Percentiles rank a stretch among this genome's conserved stretches.
Conservation (phyloP, 2,888 invertebrate species). For the Drosophila hamatofila region DNA sequence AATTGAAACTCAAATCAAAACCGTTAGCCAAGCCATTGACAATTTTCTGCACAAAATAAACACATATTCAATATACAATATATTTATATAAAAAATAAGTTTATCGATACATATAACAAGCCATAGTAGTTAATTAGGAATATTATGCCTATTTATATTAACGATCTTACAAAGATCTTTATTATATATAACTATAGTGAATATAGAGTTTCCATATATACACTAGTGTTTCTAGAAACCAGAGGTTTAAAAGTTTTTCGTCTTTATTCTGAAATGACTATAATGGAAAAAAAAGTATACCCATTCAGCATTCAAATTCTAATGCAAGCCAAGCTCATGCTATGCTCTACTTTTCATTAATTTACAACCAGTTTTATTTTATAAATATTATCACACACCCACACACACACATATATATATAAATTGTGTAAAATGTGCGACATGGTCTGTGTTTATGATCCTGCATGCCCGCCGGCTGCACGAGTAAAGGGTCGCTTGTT, state of each 20-base stretch:
- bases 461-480: not conserved
- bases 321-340: not conserved
- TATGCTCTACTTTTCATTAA: constrained; percentile 3
- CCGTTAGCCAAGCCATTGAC: constrained; percentile 5
- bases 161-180: too few species aligned
- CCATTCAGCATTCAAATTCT: not conserved
- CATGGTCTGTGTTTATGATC: constrained; percentile 45
- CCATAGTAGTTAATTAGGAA: too few species aligned
- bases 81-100: constrained; percentile 49
- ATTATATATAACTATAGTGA: too few species aligned
- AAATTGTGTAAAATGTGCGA: constrained; percentile 61
- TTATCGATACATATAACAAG: too few species aligned
- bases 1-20: not conserved
- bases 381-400: not conserved
- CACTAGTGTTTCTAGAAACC: too few species aligned
- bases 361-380: constrained; percentile 3
- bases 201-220: too few species aligned
- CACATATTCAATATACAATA: constrained; percentile 4
- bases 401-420: not conserved
- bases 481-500: constrained; percentile 35
- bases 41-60: not conserved
- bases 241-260: too few species aligned
- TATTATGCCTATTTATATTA: too few species aligned
- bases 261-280: too few species aligned
- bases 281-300: too few species aligned